Conservation (phyloP, 2,113 vertebrate genomes). For the Hippocampus zosterae region DNA sequence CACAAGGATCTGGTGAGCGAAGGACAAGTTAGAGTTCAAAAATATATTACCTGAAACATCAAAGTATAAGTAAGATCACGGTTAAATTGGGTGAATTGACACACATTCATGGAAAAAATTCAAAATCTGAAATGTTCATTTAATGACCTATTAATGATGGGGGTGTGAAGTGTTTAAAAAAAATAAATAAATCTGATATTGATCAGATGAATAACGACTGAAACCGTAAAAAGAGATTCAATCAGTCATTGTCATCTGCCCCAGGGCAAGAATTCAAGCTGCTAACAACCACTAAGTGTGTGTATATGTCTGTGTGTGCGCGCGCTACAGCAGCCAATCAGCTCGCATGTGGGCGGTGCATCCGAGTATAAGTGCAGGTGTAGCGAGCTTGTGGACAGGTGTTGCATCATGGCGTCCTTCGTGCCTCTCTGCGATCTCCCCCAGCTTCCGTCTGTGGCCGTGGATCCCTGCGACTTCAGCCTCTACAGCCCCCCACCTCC, state of each 20-base stretch:
- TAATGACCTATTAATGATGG: not conserved
- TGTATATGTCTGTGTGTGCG: not conserved
- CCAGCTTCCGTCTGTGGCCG: slow-evolving; percentile 65
- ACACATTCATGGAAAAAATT: not conserved
- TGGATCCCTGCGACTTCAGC: slow-evolving; percentile 83
- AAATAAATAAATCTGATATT: not conserved
- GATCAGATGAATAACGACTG: slow-evolving; percentile 10
- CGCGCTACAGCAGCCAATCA: slow-evolving; percentile 51
- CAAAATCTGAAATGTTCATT: not conserved
- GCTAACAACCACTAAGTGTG: slow-evolving; percentile 19
- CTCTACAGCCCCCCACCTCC: slow-evolving; percentile 79
- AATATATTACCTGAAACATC: not conserved
- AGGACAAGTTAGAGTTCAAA: not conserved
- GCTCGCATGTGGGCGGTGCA: slow-evolving; percentile 37
- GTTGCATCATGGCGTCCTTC: slow-evolving; percentile 81
- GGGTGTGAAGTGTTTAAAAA: not conserved
- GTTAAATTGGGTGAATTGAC: not conserved
- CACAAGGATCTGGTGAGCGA: no score
- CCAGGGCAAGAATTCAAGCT: slow-evolving; percentile 27
- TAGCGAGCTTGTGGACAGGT: slow-evolving; percentile 27
- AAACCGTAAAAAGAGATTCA: slow-evolving; percentile 20
- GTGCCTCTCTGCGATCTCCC: slow-evolving; percentile 73
- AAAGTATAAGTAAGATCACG: not conserved
- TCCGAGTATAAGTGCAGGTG: slow-evolving; percentile 64
- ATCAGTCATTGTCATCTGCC: slow-evolving; percentile 23